Evolutionary conservation across 2,888 invertebrate genomes (phyloP), one percentile per base, ranked within the genome.

Genomic region (Tuberolachnus salignus): DNA sequence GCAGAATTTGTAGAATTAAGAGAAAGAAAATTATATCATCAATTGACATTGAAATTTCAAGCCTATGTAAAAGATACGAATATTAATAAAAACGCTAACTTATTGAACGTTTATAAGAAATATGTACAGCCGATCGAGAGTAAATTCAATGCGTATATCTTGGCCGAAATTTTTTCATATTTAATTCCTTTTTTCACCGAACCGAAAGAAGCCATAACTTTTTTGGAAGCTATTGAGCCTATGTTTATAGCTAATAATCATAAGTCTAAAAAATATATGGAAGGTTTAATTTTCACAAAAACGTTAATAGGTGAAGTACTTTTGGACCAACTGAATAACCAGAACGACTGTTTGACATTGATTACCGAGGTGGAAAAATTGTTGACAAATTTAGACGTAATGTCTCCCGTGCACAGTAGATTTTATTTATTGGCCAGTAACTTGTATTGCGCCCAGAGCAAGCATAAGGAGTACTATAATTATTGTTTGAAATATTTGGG

Each of bases 11-110:
- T 97, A 86, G 95, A 96, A 85, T 88, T 94, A 73, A 92, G 97
- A 86, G 95, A 94, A 85, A 97, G 96, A 88, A 95, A 92, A 87
- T 88, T 98, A 87, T 98, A 97, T 97, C 97, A 98, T 88, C 97
- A 98, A 86, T 86, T 98, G 82, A 97, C 98, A 1, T 87, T 97
- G 73, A 93, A 93, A 87, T 85, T 98, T 78, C 88, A 90, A 80
- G 88, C 89, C 71, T 92, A 97, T 84, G 92, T 97, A 55, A 92
- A 92, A 83, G 89, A 92, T 84, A 92, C 94, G 1, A 86, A 90
- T 0, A 87, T 96, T 81, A 92, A 93, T 83, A 89, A 90, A 83
- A 93, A 91, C 80, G 93, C 93, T 84, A 90, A 91, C 83, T 86
- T 95, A 26, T 89, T 95, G 80, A 92, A 93, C 83, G 87, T 99